Evolutionary conservation across 2,113 vertebrate species (phyloP), one percentile per base, ranked within the genome.

Genomic region (Muscicapa adusta): DNA sequence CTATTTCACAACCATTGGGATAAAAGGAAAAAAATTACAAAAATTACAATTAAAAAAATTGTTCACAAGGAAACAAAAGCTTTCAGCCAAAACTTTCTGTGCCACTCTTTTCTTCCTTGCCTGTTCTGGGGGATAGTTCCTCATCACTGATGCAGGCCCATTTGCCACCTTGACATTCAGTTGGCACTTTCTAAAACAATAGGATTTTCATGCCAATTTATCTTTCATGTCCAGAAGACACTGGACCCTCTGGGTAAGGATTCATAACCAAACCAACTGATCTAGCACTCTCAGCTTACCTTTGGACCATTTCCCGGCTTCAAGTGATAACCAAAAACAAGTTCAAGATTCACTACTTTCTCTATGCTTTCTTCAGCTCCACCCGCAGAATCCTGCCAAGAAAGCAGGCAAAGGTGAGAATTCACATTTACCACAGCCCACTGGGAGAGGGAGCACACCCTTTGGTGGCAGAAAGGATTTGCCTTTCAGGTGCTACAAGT

Each of bases 301-400:
- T 98, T 97, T 85, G 97, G 97, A 43, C 98, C 98, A 9, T 77
- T 99, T 96, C 98, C 99, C 4, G 99, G 98, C 97, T 99, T 99
- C 98, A 99, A 98, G 96, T 99, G 99, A 96, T 99, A 99, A 76
- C 99, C 99, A 97, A 99, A 99, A 94, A 99, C 99, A 36, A 99
- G 97, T 97, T 99, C 99, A 92, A 99, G 98, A 94, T 98, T 98
- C 62, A 99, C 98, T 29, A 97, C 93, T 97, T 99, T 99, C 91
- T 97, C 98, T 85, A 96, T 91, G 81, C 98, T 98, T 92, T 98
- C 98, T 94, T 99, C 98, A 31, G 98, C 95, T 96, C 98, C 98
- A 88, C 98, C 97, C 40, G 83, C 96, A 68, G 97, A 98, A 91
- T 99, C 98, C 99, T 99, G 88, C 42, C 89, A 56, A 62, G 62